Evolutionary conservation across 2,113 vertebrate genomes (phyloP), one percentile per base, ranked within the genome.

Genomic region (Rhinoderma darwinii): DNA sequence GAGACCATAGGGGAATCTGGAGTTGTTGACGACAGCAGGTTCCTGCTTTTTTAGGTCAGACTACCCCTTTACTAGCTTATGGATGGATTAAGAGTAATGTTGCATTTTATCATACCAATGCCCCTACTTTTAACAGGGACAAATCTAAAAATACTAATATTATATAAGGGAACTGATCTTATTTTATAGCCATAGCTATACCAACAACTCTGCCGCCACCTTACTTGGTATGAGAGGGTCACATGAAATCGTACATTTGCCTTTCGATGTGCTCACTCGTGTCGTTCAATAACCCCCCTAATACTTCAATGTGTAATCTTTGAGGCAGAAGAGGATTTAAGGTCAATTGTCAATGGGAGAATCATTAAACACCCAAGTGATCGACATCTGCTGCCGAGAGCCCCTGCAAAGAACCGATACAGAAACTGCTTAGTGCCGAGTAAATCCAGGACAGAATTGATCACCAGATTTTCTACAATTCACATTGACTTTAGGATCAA

Each of bases 401-500:
- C 47, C 17, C 37, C 18, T 30, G 56, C 63, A 7, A 41, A 79
- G 32, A 70, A 22, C 25, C 18, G 9, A 27, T 7, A 50, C n/a
- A 63, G 54, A 68, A 25, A 39, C 20, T 15, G 30, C 61, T 68
- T 25, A 25, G 76, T 43, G 50, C 27, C 70, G 10, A 20, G 50
- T 74, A 50, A 86, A 66, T 44, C 76, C 32, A 43, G 84, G 84
- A 80, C 84, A 86, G 61, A 43, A 80, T 72, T 81, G 84, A 79
- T 86, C 84, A 81, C 4, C 30, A 4, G 27, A 47, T 39, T 79
- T 35, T 51, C 43, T n/a, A 22, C 5, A 25, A 44, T 68, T 47
- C 27, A 44, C 56, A 18, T 25, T 35, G 9, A 68, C 43, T 50
- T 25, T 9, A 61, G n/a, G 51, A 79, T 79, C 56, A 66, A 50